Evolutionary conservation across 1,140 invertebrate species (phyloP), one percentile per base, ranked within the genome.

Genomic region (Sesamia nonagrioides): DNA sequence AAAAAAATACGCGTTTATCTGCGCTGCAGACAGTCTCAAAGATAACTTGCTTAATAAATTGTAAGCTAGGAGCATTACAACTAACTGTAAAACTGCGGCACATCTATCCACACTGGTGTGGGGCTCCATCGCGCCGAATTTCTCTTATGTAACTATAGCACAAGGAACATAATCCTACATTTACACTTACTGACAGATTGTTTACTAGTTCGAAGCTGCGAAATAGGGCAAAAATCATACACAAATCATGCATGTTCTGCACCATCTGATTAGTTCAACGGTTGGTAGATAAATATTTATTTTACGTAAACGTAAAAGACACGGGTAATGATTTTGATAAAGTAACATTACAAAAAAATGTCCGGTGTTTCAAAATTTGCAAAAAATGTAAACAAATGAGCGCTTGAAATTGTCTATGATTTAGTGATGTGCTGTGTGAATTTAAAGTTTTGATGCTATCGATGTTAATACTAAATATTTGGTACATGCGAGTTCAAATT

Each of bases 141-240:
- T 17, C 15, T 60, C 27, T n/a, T 35, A 21, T 15, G 33, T 27
- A 27, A 9, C 21, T 21, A 21, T 33, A 15, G 18, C 15, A 60
- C 27, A 11, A 60, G 21, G 61, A 66, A 13, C 8, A 33, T 40
- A 66, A 42, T 42, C 37, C 61, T 42, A 66, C 17, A 8, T 42
- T 42, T 66, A 17, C 37, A 66, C 37, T 42, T 42, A 45, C 37
- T 63, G 60, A 63, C 35, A 18, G 17, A 13, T 66, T 42, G 21
- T 4, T 63, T 40, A 37, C 27, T 6, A 35, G 17, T 66, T 66
- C 21, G 61, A 11, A 42, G 17, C 61, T 66, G 37, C 37, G 37
- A 66, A 18, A 11, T 9, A 17, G 17, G 8, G 13, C 37, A 11
- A 11, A 0, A 11, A 66, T 42, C 33, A 66, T 21, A 63, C 8